Conservation (phyloP, 2,797 vertebrate genomes). For the Pachyuromys duprasi region DNA sequence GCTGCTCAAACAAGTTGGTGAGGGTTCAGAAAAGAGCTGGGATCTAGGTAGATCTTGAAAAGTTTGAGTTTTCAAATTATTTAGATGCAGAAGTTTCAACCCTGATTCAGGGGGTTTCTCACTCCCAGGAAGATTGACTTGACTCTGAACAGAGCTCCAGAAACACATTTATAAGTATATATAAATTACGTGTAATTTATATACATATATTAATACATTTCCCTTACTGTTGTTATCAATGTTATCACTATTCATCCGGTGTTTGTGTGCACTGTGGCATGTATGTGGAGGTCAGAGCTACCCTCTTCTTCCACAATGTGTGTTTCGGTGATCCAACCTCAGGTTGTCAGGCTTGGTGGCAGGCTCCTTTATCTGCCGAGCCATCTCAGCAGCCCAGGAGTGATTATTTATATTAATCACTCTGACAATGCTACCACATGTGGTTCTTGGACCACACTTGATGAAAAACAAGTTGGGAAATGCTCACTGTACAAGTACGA, state of each 20-base stretch:
- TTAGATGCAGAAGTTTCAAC: constrained; percentile 30
- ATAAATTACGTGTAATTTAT: neutral
- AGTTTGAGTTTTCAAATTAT: constrained; percentile 31
- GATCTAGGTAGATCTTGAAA: constrained; percentile 69
- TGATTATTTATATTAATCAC: neutral
- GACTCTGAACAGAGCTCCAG: neutral
- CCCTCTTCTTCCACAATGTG: neutral
- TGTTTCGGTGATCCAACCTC: neutral
- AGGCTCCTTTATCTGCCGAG: neutral
- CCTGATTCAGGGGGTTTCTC: neutral
- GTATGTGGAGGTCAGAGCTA: neutral
- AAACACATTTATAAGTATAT: neutral
- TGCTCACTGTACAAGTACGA: constrained; percentile 47
- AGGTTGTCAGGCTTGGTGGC: neutral
- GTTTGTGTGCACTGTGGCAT: neutral
- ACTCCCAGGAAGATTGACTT: neutral
- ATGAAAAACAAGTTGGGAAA: constrained; percentile 71
- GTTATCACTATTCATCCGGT: no score
- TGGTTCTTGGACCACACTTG: constrained; percentile 69
- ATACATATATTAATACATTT: neutral
- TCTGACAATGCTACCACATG: constrained; percentile 32
- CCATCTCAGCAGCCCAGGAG: neutral
- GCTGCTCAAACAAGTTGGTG: constrained; percentile 75
- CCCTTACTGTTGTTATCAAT: neutral
- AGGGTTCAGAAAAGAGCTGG: constrained; percentile 71